Evolutionary conservation across 2,113 vertebrate species (phyloP), one percentile per base, ranked within the genome.

Genomic region (Menura novaehollandiae): DNA sequence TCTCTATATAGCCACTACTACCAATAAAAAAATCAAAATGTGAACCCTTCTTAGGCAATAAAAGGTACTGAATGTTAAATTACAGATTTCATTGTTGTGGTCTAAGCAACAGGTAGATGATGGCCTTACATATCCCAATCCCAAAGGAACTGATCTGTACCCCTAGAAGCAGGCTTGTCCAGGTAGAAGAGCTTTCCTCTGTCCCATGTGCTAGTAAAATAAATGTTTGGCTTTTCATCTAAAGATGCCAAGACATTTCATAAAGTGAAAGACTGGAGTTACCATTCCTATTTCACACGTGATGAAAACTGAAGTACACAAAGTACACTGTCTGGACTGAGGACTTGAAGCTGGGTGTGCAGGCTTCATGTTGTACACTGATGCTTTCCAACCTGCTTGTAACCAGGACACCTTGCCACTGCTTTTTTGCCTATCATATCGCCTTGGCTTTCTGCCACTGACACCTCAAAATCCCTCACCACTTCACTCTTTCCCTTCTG

Each of bases 21-120:
- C 17, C 59, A 91, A 91, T 79, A 86, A 93, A 86, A 93, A 89
- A 92, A 49, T 86, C 43, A 86, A 95, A 92, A 88, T 19, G n/a
- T 6, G 9, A 90, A 64, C 5, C 9, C 12, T 24, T 66, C 37
- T 79, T 90, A 82, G 55, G 43, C 39, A 94, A 63, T 41, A 47
- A 73, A 81, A 96, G 60, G 47, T 84, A 71, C 21, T 41, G 26
- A 89, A 58, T 20, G 26, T 53, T 88, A 85, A 88, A 89, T 60
- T 76, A 64, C 24, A 86, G 8, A 88, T 81, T 75, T 62, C 37
- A 60, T 52, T 55, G 30, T 35, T 84, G 39, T 68, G 10, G 32
- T 83, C 85, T 91, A 91, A 91, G 76, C 62, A 85, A 58, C 14
- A 62, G 30, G 21, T 5, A 75, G 47, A 51, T 55, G 33, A 90